These are phyloP conservation scores for Pinctada fucata DNA, from an alignment of 2,888 invertebrate genomes.

Conservation along the genomic window DNA sequence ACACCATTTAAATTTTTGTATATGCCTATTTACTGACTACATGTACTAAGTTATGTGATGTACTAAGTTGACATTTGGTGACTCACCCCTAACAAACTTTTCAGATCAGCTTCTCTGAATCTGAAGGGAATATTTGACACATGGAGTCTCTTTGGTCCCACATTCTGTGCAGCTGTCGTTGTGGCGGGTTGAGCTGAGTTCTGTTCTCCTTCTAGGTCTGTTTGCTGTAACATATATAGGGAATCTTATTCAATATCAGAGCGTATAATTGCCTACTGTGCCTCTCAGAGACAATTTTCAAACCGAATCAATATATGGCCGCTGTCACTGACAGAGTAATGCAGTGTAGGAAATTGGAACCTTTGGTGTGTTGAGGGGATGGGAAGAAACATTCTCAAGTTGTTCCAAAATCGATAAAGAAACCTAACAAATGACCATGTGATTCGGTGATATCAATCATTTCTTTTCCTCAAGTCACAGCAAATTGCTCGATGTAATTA, in stretches of 20 bases:
- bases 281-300: background rate
- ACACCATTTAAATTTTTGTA: no score
- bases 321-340: conserved; percentile 23
- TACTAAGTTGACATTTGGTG: background rate
- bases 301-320: conserved; percentile 19
- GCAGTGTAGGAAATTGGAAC: conserved; percentile 24
- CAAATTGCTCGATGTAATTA: background rate
- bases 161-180: conserved; percentile 47
- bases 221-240: conserved; percentile 78
- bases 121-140: conserved; percentile 99
- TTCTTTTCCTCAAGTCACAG: background rate
- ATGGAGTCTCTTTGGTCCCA: conserved; percentile 92
- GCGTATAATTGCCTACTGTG: background rate
- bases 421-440: conserved; percentile 25
- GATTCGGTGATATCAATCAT: conserved; percentile 1
- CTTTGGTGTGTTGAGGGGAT: conserved; percentile 12
- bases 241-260: background rate
- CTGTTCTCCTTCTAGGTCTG: conserved; percentile 81
- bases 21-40: no score
- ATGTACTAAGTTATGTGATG: no score
- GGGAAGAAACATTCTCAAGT: conserved; percentile 5
- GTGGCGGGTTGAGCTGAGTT: conserved; percentile 79
- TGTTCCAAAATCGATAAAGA: conserved; percentile 22
- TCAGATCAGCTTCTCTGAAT: conserved; percentile 98
- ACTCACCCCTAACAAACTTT: conserved; percentile 98